phyloP scores from a whole-genome alignment of 2,797 vertebrate genomes.

The Artibeus lituratus region DNA sequence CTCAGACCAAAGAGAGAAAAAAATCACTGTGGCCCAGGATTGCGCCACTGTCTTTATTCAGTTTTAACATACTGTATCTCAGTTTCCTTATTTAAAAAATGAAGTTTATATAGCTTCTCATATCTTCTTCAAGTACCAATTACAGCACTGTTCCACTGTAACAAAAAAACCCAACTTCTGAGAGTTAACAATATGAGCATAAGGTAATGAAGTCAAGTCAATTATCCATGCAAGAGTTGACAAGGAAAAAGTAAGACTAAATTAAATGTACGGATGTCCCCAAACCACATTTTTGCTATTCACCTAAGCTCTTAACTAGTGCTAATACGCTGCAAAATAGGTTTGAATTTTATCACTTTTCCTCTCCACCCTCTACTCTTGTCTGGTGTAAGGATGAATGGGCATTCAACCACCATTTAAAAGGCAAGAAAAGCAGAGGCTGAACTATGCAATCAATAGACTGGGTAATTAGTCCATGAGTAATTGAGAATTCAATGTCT shows the following conservation, averaged over 20 bases:
- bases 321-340: constrained; percentile 60
- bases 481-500: constrained; percentile 70
- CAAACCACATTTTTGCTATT: constrained; percentile 58
- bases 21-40: neutral
- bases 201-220: constrained; percentile 67
- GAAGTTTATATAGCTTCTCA: constrained; percentile 37
- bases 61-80: neutral
- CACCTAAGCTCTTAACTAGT: constrained; percentile 44
- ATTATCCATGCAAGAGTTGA: constrained; percentile 70
- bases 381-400: constrained; percentile 57
- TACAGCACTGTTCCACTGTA: constrained; percentile 50
- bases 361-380: constrained; percentile 38
- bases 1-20: neutral
- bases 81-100: constrained; percentile 42
- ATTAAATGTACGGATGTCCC: constrained; percentile 66
- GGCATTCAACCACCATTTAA: constrained; percentile 64
- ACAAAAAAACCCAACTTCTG: constrained; percentile 57
- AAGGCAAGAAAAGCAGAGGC: constrained; percentile 65
- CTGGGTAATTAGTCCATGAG: constrained; percentile 71
- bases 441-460: constrained; percentile 66
- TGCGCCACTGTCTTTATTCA: neutral
- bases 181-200: constrained; percentile 62
- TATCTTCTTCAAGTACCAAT: constrained; percentile 44
- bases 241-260: constrained; percentile 56
- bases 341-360: constrained; percentile 66